phyloP scores from a whole-genome alignment of 1,140 invertebrate genomes.

The Sminthurinus signatus region DNA sequence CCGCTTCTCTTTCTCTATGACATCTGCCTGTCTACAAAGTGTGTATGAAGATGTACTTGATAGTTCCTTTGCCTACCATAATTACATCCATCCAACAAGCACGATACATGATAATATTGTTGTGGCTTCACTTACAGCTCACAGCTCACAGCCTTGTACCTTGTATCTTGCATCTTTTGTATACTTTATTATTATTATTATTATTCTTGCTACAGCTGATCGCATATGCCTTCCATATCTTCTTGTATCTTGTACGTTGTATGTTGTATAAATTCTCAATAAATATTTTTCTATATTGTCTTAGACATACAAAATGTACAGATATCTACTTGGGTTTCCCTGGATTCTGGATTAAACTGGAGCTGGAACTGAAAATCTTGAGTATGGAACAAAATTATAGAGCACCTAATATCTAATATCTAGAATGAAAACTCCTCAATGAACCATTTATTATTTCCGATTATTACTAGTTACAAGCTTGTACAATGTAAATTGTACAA shows the following conservation, averaged over 20 bases:
- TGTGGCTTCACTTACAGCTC: constrained; percentile 28
- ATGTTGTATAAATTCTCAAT: no score
- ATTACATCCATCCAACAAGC: constrained; percentile 26
- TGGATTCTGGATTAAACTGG: no score
- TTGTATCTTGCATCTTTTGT: no score
- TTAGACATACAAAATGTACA: no score
- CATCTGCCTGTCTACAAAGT: constrained; percentile 38
- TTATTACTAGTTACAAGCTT: no score
- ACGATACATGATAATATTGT: no score
- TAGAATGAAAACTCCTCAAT: not conserved
- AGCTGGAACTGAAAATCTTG: constrained; percentile 24
- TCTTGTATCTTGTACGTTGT: constrained; percentile 32
- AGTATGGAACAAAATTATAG: constrained; percentile 24
- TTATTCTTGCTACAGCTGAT: no score
- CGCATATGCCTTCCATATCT: no score
- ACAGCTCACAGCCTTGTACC: constrained; percentile 28
- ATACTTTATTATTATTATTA: no score
- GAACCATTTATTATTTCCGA: not conserved
- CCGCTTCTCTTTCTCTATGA: constrained; percentile 21
- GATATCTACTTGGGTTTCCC: no score
- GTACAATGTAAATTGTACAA: no score
- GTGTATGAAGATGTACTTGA: constrained; percentile 35
- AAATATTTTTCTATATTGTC: no score
- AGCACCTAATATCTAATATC: constrained; percentile 25
- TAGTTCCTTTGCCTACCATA: constrained; percentile 30